Base-by-base conservation (phyloP, 2,888 invertebrate genomes). In the Acanthopleura granulata region DNA sequence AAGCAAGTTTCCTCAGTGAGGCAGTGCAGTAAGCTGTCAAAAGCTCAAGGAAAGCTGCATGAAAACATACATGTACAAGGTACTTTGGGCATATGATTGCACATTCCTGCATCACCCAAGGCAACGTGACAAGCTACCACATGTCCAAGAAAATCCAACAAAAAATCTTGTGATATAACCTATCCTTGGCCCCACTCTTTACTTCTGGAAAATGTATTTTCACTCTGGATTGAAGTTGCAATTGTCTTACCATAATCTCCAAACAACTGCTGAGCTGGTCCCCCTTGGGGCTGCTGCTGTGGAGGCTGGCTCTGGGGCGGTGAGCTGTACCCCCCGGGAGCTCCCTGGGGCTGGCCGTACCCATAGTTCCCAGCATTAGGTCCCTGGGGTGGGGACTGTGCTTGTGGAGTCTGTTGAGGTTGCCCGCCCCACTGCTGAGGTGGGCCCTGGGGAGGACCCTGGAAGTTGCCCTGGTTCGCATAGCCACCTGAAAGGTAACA, bases 231-330 rank as follows among this genome's bases (percentile, higher is more conserved):
- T 40, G 40, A 3, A 40, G 40, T 40, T 40, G 40, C 40, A 40
- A 9, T 40, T 40, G 40, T 40, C 40, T 57, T 57, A 57, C 57
- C 57, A 57, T 57, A 57, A 57, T 57, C 57, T 57, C 57, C 57
- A 12, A n/a, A 57, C 18, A 18, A 9, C 12, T 18, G 57, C 22
- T 57, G 57, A 57, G 57, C 22, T 57, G 57, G 57, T 57, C n/a
- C 57, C 12, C 3, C n/a, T 12, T 18, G n/a, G 18, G 57, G n/a
- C 18, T 18, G 18, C 12, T 57, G 57, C 22, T 57, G 57, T 18
- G 57, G 57, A 22, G 57, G n/a, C 22, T 57, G 57, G 12, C n/a
- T 18, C 22, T 18, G n/a, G 18, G 57, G 57, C 4, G 57, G 57
- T 3, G 57, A 57, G 18, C 57, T 22, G 22, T 57, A 57, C 18